These are phyloP conservation scores for Bufotes viridis DNA, from an alignment of 2,797 vertebrate genomes.

Conservation along the genomic window DNA sequence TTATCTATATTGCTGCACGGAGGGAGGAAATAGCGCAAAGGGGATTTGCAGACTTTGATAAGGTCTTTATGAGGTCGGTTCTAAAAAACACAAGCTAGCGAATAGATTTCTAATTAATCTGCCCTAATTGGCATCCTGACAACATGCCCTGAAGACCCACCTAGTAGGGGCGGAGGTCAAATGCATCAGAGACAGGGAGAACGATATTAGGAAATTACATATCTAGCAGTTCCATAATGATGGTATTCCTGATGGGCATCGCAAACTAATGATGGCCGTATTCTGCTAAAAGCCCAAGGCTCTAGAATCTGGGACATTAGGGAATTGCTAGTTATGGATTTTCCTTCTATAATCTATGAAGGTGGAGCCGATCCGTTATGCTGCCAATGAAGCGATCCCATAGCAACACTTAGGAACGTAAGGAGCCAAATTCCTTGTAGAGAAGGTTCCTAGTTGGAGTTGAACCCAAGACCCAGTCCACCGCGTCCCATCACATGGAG, in stretches of 20 bases:
- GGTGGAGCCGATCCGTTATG: too few relatives aligned
- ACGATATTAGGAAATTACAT: neutral
- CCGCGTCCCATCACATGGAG: neutral
- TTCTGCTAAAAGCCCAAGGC: too few relatives aligned
- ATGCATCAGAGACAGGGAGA: neutral
- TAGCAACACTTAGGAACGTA: neutral
- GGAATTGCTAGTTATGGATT: too few relatives aligned
- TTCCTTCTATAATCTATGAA: too few relatives aligned
- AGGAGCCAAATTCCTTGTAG: neutral
- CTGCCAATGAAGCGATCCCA: neutral
- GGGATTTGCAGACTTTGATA: slow-evolving; percentile 4
- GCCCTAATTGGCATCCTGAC: slow-evolving; percentile 11
- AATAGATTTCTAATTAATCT: neutral
- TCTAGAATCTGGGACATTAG: too few relatives aligned
- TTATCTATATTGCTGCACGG: neutral
- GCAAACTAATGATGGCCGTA: too few relatives aligned
- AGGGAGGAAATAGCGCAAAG: neutral
- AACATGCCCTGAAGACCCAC: neutral
- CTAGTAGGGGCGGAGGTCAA: neutral
- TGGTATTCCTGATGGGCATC: too few relatives aligned
- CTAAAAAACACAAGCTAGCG: neutral
- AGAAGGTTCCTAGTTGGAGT: neutral
- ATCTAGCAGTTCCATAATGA: neutral
- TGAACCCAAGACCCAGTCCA: slow-evolving; percentile 1
- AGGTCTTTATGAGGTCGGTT: slow-evolving; percentile 7